phyloP scores from a whole-genome alignment of 2,113 vertebrate genomes.

The Pluvialis apricaria region DNA sequence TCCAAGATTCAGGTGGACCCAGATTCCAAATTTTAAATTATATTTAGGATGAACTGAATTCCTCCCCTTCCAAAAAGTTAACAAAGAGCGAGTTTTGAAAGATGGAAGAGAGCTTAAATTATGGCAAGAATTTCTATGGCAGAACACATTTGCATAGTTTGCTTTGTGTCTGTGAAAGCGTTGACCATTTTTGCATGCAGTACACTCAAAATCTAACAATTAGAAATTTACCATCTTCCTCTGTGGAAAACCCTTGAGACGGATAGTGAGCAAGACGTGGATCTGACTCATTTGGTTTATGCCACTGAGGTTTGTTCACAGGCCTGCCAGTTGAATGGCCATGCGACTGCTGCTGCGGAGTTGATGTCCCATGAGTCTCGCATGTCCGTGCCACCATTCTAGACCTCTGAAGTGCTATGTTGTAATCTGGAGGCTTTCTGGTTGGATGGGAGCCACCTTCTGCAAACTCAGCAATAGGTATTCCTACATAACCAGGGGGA shows the following conservation, averaged over 20 bases:
- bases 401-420: constrained; percentile 92
- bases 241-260: constrained; percentile 74
- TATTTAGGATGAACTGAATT: not conserved
- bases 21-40: not conserved
- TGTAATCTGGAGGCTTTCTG: constrained; percentile 95
- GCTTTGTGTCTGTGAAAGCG: not conserved
- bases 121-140: not conserved
- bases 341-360: constrained; percentile 61
- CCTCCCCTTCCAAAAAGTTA: not conserved
- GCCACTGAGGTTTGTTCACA: constrained; percentile 78
- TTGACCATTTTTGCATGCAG: not conserved
- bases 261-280: constrained; percentile 75
- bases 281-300: constrained; percentile 79
- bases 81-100: not conserved
- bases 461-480: constrained; percentile 89
- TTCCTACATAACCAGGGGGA: constrained; percentile 92
- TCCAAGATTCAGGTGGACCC: not conserved
- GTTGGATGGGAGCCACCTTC: constrained; percentile 82
- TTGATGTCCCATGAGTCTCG: constrained; percentile 72
- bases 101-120: not conserved
- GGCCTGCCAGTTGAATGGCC: constrained; percentile 70
- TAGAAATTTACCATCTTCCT: constrained; percentile 90
- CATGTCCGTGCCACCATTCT: constrained; percentile 90
- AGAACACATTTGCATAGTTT: not conserved
- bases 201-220: not conserved